Evolutionary conservation across 2,797 vertebrate genomes (phyloP).

Genomic region (Novumbra hubbsi): DNA sequence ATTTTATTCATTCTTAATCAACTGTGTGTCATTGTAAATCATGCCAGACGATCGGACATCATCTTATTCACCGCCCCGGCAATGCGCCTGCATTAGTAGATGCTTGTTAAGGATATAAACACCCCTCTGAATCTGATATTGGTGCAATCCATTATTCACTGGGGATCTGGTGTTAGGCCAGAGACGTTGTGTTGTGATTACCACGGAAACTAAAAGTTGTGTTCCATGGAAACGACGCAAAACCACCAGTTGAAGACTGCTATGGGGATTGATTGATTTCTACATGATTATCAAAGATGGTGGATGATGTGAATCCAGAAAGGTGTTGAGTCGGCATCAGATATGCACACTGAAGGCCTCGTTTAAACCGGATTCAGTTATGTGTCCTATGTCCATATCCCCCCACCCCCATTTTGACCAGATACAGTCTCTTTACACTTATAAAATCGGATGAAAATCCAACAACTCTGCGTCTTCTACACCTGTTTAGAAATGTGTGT

Average conservation of each 20-base stretch:
- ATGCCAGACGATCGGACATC: conserved; percentile 67
- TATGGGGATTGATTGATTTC: background rate
- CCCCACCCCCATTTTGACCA: too few relatives aligned
- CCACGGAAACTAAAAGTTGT: conserved; percentile 12
- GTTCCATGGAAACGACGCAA: background rate
- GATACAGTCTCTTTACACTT: too few relatives aligned
- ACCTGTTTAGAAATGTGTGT: too few relatives aligned
- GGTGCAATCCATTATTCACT: conserved; percentile 69
- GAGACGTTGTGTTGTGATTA: conserved; percentile 43
- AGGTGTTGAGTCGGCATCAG: background rate
- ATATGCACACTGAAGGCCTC: too few relatives aligned
- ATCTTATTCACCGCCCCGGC: conserved; percentile 59
- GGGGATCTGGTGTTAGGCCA: conserved; percentile 65
- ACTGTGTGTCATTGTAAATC: conserved; percentile 75
- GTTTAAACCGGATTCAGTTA: too few relatives aligned
- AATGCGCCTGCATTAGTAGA: conserved; percentile 65
- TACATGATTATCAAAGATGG: too few relatives aligned
- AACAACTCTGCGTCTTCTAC: too few relatives aligned
- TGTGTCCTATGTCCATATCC: too few relatives aligned
- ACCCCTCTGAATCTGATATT: conserved; percentile 64
- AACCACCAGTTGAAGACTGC: background rate
- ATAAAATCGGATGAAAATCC: too few relatives aligned
- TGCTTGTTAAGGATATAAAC: conserved; percentile 35
- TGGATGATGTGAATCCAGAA: background rate
- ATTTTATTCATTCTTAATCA: conserved; percentile 84